phyloP scores from a whole-genome alignment of 1,140 invertebrate species.

The Aphidius ervi region DNA sequence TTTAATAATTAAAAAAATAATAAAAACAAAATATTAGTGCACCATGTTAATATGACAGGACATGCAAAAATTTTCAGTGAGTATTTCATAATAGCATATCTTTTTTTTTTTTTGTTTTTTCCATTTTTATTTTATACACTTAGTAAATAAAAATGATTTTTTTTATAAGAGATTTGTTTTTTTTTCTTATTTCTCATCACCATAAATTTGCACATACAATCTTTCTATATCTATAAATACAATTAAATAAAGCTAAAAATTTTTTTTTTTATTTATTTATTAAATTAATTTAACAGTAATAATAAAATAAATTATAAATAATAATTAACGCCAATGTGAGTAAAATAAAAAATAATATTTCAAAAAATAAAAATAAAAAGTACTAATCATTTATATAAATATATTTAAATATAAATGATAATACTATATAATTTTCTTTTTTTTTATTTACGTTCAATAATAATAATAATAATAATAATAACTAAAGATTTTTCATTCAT shows the following conservation, averaged over 20 bases:
- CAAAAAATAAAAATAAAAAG: conserved; percentile 3
- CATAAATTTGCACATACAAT: conserved; percentile 39
- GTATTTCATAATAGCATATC: conserved; percentile 1
- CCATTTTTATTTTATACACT: conserved; percentile 1
- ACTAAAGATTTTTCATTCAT: conserved; percentile 37
- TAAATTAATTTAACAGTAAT: background rate
- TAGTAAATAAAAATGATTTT: conserved; percentile 6
- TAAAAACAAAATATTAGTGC: too few species aligned
- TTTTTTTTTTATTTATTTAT: background rate
- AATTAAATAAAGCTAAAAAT: conserved; percentile 32
- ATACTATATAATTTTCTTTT: background rate
- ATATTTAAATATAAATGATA: too few species aligned
- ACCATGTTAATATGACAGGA: too few species aligned
- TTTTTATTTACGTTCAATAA: conserved; percentile 16
- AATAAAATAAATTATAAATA: conserved; percentile 8
- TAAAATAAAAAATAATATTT: conserved; percentile 23
- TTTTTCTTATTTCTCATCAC: conserved; percentile 23
- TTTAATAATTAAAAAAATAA: too few species aligned
- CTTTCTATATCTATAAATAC: conserved; percentile 27
- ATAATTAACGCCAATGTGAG: conserved; percentile 7
- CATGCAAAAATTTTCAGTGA: background rate
- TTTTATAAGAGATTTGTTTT: background rate
- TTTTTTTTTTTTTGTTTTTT: conserved; percentile 8
- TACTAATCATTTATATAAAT: background rate
- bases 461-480: conserved; percentile 37